Evolutionary conservation across 2,888 invertebrate genomes (phyloP).

Genomic region (Melieria crassipennis): DNA sequence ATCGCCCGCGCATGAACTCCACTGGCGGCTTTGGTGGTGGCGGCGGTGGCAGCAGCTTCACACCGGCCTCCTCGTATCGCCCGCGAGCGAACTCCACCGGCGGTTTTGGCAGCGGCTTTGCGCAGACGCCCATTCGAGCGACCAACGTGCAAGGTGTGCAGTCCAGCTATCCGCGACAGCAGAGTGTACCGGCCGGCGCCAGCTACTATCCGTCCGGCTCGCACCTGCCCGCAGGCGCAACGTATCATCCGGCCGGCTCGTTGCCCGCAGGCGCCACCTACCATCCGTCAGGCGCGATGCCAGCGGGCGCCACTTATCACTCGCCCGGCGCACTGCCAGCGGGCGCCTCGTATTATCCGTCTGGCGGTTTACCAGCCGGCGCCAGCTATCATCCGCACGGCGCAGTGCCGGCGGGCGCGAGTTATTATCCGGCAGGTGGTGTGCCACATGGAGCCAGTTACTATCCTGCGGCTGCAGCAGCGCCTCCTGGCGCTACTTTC

Average conservation of each 20-base stretch:
- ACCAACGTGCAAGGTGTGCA: slow-evolving; percentile 53
- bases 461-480: slow-evolving; percentile 43
- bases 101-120: slow-evolving; percentile 41
- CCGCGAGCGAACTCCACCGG: slow-evolving; percentile 53
- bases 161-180: slow-evolving; percentile 58
- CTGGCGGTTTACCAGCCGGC: slow-evolving; percentile 44
- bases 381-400: slow-evolving; percentile 44
- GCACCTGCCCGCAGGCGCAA: slow-evolving; percentile 45
- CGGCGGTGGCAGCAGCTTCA: slow-evolving; percentile 30
- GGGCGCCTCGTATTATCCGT: slow-evolving; percentile 53
- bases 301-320: slow-evolving; percentile 50
- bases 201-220: slow-evolving; percentile 45
- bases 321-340: slow-evolving; percentile 43
- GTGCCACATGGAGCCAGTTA: slow-evolving; percentile 47
- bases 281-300: slow-evolving; percentile 39
- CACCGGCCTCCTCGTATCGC: slow-evolving; percentile 49
- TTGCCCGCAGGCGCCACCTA: slow-evolving; percentile 41
- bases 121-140: slow-evolving; percentile 56
- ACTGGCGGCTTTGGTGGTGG: slow-evolving; percentile 1
- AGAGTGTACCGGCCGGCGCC: slow-evolving; percentile 50
- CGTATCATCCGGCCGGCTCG: slow-evolving; percentile 44
- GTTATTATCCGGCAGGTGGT: slow-evolving; percentile 36
- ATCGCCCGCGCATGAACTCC: slow-evolving; percentile 15
- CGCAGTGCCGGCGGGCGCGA: slow-evolving; percentile 34
- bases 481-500: slow-evolving; percentile 55